Base-by-base conservation (phyloP, 2,888 invertebrate genomes). In the Phasia obesa region DNA sequence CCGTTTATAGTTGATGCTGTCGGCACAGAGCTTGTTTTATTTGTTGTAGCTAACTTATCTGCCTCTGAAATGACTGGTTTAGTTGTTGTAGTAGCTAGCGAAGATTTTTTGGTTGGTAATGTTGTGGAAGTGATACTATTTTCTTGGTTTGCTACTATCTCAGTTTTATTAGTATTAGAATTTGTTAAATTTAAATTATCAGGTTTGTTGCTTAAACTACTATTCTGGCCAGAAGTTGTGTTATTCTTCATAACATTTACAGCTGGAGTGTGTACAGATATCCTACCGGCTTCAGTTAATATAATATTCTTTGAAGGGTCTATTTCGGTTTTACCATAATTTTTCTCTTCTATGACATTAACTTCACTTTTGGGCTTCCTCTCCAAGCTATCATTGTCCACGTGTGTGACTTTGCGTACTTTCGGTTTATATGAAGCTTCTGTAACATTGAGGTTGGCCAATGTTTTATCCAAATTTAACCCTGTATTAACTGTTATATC, bases 341-440 rank as follows among this genome's bases (percentile, higher is more conserved):
- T 38, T 25, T 17, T 59, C 15, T 2, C 25, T 11, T 60, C 53
- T 17, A 23, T 57, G 2, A 3, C 11, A 53, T 19, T 53, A 27
- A 27, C 17, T 6, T 47, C 27, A 2, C 5, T 7, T 21, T 62
- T 75, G 7, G 3, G 4, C n/a, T 27, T 31, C 4, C 49, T 42
- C 25, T 44, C 35, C 11, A 27, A 21, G n/a, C 17, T 19, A 42
- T 73, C 42, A 70, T 55, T 47, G 6, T 49, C 75, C 4, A 79
- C 83, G 13, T 13, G 19, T 17, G 83, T 60, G 11, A 83, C 83
- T 71, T 75, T 83, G 3, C 83, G 77, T n/a, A 49, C 13, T 42
- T 51, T 83, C 4, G 71, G 35, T n/a, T 21, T 9, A 53, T 76
- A 49, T 1, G 70, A 70, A 1, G 70, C 75, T 23, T 74, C 35